A percentile compares a stretch with the other conserved stretches of the same genome.
Conservation (phyloP, 2,888 invertebrate genomes). For the Apodemia mormo region DNA sequence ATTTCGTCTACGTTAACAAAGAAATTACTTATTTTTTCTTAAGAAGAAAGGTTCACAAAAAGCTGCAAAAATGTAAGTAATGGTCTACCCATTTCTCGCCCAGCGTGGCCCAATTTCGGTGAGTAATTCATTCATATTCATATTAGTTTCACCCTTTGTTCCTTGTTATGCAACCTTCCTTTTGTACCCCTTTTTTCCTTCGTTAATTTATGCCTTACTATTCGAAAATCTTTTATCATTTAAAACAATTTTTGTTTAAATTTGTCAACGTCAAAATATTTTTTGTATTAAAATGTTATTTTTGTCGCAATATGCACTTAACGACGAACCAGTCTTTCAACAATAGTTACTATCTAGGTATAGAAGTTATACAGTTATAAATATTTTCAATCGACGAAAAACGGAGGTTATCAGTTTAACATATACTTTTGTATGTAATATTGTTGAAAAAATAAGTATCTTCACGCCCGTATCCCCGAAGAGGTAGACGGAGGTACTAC, state of each 20-base stretch:
- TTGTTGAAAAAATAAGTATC: too few species aligned
- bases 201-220: constrained; percentile 55
- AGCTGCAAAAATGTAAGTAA: constrained; percentile 9
- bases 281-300: constrained; percentile 6
- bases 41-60: constrained; percentile 3
- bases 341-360: too few species aligned
- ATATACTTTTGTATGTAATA: too few species aligned
- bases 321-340: too few species aligned
- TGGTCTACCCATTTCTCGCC: constrained; percentile 6
- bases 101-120: constrained; percentile 61
- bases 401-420: too few species aligned
- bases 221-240: constrained; percentile 39
- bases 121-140: constrained; percentile 76
- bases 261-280: constrained; percentile 7
- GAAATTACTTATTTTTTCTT: not conserved
- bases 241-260: constrained; percentile 31
- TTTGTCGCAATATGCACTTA: not conserved
- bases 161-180: constrained; percentile 61
- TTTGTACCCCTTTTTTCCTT: constrained; percentile 53
- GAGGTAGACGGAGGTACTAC: too few species aligned
- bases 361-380: too few species aligned
- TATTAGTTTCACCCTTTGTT: constrained; percentile 69
- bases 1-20: not conserved
- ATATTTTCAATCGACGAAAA: too few species aligned
- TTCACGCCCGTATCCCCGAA: too few species aligned